Base-by-base conservation (phyloP, 92 coral and sea anemone genomes). In the Epizoanthus ramosus region DNA sequence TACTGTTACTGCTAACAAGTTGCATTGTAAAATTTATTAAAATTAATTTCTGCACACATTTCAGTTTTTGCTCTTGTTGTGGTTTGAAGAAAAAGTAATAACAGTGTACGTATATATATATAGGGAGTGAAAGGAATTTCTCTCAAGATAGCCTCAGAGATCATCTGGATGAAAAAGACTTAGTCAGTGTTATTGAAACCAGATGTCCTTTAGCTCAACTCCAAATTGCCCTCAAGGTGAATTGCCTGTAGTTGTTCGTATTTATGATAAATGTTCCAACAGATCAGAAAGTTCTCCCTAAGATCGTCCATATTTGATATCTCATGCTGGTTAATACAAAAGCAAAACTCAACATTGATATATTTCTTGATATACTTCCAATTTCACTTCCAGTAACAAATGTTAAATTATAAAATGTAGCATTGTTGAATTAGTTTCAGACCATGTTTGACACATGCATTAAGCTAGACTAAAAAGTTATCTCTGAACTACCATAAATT, bases 151-250 rank as follows among this genome's bases (percentile, higher is more conserved):
- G 68, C 23, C 80, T 58, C n/a, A 2, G 19, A 53, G 47, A 31
- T 45, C 31, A 28, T 57, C 18, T 33, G 47, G 68, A 75, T 75
- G 17, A 17, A 16, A 58, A 57, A 31, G 25, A 75, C 17, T 43
- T 13, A 39, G 67, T 25, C 24, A 58, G 19, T 56, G 80, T 56
- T 57, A 75, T 75, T 75, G 64, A 75, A 75, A 58, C 68, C 80
- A 75, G 80, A 75, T 75, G 80, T 75, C 33, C 9, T 33, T 4
- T n/a, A 56, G 13, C n/a, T 52, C 21, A 50, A 41, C 77, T 47
- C 33, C 19, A n/a, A 56, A 57, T n/a, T 75, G 53, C 80, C 80
- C 80, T 75, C 35, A 18, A 75, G 80, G 80, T 53, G n/a, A 17
- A 57, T 75, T 57, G 24, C 80, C 65, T 23, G 10, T 16, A 75